These are phyloP conservation scores for Nephrotoma appendiculata DNA, from an alignment of 2,888 invertebrate genomes.

Conservation along the genomic window DNA sequence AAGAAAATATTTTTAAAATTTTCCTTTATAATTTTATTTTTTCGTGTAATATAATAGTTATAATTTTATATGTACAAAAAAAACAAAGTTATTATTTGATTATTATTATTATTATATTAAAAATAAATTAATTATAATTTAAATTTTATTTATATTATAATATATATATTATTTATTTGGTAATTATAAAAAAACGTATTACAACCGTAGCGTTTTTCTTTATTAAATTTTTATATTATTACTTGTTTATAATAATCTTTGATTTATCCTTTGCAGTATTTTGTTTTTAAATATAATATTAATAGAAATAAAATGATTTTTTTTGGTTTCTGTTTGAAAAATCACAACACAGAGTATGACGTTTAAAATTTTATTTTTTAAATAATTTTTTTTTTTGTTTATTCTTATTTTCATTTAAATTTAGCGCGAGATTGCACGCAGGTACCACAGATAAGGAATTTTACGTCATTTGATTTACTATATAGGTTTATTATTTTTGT, in stretches of 20 bases:
- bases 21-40: not conserved
- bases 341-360: conserved; percentile 14
- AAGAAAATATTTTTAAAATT: not conserved
- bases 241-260: not conserved
- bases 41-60: not conserved
- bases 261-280: not conserved
- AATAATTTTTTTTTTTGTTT: not conserved
- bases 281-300: not conserved
- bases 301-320: not conserved
- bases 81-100: not conserved
- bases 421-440: conserved; percentile 6
- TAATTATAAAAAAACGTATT: not conserved
- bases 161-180: not conserved
- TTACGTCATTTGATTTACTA: conserved; percentile 9
- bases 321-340: conserved; percentile 8
- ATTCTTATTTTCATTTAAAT: not conserved
- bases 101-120: not conserved
- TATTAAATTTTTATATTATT: not conserved
- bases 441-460: conserved; percentile 11
- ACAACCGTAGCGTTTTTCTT: not conserved
- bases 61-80: not conserved
- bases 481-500: conserved; percentile 8
- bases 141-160: not conserved
- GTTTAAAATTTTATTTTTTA: conserved; percentile 1
- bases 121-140: conserved; percentile 1